A percentile compares a stretch with the other conserved stretches of the same genome.
Evolutionary conservation across 1,140 invertebrate species (phyloP).

Genomic region (Heterodera schachtii): DNA sequence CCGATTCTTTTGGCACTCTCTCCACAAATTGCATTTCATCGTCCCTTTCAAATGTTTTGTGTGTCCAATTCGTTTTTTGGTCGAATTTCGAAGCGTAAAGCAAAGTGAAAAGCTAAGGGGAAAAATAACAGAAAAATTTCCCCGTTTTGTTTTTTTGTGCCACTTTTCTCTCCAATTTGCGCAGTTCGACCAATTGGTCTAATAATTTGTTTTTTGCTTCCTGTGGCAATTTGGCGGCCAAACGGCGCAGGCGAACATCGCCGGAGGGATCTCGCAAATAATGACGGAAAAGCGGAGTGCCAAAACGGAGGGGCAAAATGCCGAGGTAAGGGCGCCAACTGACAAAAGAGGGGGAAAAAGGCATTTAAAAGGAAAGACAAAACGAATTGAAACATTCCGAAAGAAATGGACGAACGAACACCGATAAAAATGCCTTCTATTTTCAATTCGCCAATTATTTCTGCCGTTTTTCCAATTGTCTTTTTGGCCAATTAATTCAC

Average conservation of each 20-base stretch:
- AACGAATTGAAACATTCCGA: no score
- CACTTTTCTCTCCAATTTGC: conserved; percentile 20
- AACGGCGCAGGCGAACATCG: neutral
- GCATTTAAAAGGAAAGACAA: no score
- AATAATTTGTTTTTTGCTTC: conserved; percentile 19
- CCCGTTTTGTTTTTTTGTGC: neutral
- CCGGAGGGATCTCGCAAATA: conserved; percentile 3
- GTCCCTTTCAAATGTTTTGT: conserved; percentile 11
- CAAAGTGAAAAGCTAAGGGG: conserved; percentile 26
- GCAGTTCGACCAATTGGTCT: conserved; percentile 24
- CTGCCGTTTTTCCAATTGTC: no score
- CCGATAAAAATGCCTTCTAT: no score
- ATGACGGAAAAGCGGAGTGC: conserved; percentile 30
- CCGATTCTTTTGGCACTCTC: neutral
- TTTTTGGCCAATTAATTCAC: no score
- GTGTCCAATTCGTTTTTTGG: neutral
- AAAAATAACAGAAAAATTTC: conserved; percentile 26
- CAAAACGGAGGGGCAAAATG: conserved; percentile 27
- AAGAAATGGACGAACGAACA: no score
- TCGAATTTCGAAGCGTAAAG: neutral
- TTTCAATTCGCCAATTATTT: no score
- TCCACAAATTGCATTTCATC: neutral
- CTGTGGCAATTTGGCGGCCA: conserved; percentile 20
- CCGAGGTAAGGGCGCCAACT: conserved; percentile 25
- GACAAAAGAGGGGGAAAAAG: no score